Base-by-base conservation (phyloP, 2,888 invertebrate genomes). In the Aspidiotus destructor region DNA sequence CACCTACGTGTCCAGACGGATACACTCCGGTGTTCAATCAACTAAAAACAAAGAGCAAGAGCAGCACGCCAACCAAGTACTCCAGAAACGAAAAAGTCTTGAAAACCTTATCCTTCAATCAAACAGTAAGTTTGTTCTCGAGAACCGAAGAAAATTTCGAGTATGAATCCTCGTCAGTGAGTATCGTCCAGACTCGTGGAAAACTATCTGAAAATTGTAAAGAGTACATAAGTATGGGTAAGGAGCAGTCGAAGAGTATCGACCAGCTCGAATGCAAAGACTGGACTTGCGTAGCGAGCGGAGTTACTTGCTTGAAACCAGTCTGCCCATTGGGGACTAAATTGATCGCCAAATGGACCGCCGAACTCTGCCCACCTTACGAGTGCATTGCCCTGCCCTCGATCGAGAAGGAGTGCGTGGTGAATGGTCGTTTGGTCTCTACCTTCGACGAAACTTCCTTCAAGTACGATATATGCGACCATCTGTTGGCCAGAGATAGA, bases 371-470 rank as follows among this genome's bases (percentile, higher is more conserved):
- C 70, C 73, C 72, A 58, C 84, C 83, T 71, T 87, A 86, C 75
- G 79, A 80, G 0, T 88, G 88, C 74, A 81, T 82, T 58, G 84
- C 85, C 2, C 83, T 83, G 0, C 81, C 83, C 0, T 82, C 83
- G 53, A 82, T 83, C 0, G 86, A 86, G 70, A 83, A 82, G 44
- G 81, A 83, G 13, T 89, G 88, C 75, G 84, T 84, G 74, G 79
- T 90, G n/a, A 86, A 86, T 1, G 88, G 88, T 0, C 83, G 86
- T 67, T 86, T 86, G 0, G 85, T 92, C 75, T 85, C 82, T 72
- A 91, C 91, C 0, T 92, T 92, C 74, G 92, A 92, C 76, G 85
- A 85, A 15, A 80, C 84, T 0, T 86, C 88, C 74, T 90, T 85
- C 76, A 88, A 88, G 73, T 88, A 87, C 73, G 89, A 90, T 73